These are phyloP conservation scores for Cyrtonyx montezumae DNA, from an alignment of 2,113 vertebrate species.

Conservation along the genomic window DNA sequence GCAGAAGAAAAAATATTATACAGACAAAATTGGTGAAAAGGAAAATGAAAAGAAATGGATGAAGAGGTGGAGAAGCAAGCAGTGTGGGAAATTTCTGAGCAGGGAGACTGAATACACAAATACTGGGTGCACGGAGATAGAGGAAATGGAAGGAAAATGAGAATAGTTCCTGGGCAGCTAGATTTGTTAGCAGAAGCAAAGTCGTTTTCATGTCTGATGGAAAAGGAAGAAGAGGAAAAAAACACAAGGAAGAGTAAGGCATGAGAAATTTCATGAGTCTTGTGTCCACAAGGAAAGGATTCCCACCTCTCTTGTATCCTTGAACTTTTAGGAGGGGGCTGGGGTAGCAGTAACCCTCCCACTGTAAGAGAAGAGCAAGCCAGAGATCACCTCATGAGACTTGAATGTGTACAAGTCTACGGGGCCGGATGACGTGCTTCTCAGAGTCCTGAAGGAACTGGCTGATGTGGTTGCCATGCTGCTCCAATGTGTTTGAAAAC, in stretches of 20 bases:
- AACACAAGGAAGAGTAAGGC: not conserved
- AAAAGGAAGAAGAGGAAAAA: not conserved
- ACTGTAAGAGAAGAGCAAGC: no score
- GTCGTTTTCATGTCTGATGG: not conserved
- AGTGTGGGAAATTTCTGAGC: not conserved
- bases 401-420: no score
- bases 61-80: not conserved
- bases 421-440: no score
- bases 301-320: no score
- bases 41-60: not conserved
- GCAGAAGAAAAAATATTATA: not conserved
- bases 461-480: no score
- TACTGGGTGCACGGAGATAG: not conserved
- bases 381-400: no score
- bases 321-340: no score
- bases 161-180: not conserved
- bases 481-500: no score
- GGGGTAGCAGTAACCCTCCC: no score
- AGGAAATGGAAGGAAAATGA: not conserved
- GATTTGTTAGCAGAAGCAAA: not conserved
- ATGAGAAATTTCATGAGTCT: not conserved
- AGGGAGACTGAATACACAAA: not conserved
- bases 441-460: no score
- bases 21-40: not conserved
- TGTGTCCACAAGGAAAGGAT: not conserved